Base-by-base conservation (phyloP, 1,140 invertebrate genomes). In the Eueides isabella region DNA sequence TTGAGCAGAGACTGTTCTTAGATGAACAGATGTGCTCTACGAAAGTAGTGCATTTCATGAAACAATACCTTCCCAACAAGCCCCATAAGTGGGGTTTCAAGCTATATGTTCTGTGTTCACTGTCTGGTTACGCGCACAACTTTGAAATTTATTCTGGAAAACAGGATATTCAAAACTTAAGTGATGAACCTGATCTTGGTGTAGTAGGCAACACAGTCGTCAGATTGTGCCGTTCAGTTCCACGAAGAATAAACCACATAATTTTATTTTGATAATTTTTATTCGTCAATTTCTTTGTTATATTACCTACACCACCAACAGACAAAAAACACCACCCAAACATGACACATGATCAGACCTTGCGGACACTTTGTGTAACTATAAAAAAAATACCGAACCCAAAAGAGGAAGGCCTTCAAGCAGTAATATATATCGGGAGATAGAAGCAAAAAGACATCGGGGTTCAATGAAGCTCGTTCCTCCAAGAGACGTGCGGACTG, bases 61-160 rank as follows among this genome's bases (percentile, higher is more conserved):
- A 82, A 61, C 87, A 88, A 69, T 89, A 88, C 72, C 44, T 87
- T 1, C 80, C 86, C 30, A 82, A 82, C n/a, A 90, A 90, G 71
- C n/a, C n/a, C n/a, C n/a, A n/a, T n/a, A n/a, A n/a, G n/a, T n/a
- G n/a, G n/a, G n/a, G n/a, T n/a, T n/a, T 80, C 72, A 83, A 80
- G 55, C 65, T 82, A 16, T 83, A 30, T 71, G 70, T 79, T 61
- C 11, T 79, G 14, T 78, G 75, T n/a, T 66, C 62, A 12, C 30
- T 79, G 19, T 41, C 71, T 28, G 75, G 78, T 5, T 80, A 72
- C 41, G 78, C 74, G 29, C 48, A 79, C 44, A 76, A 23, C 9
- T 81, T 81, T 77, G 71, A 76, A 33, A 72, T 81, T 38, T 79
- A 79, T 61, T 83, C 84, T 61, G 80, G 78, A 31, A 68, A 72